These are phyloP conservation scores for Chrosomus eos DNA, from an alignment of 2,797 vertebrate genomes.

Conservation along the genomic window DNA sequence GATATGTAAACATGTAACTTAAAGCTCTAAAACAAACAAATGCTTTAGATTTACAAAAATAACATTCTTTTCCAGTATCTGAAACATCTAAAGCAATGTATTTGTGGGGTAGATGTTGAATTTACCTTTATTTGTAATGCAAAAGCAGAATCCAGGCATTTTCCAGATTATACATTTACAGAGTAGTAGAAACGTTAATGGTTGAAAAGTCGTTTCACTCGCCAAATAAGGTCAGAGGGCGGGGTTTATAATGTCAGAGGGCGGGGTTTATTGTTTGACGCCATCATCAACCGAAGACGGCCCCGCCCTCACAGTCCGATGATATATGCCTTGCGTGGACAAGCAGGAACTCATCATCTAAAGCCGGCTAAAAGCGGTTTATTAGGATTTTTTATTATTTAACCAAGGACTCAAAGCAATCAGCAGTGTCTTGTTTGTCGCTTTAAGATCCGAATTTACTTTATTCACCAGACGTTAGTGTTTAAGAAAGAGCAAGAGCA, in stretches of 20 bases:
- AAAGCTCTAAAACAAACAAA: not conserved
- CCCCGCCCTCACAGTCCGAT: not conserved
- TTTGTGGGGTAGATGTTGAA: not conserved
- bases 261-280: not conserved
- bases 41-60: not conserved
- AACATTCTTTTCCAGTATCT: not conserved
- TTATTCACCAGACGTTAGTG: not conserved
- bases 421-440: not conserved
- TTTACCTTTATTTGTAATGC: not conserved
- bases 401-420: not conserved
- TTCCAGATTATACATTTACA: not conserved
- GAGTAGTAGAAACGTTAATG: not conserved
- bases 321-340: slow-evolving; percentile 20
- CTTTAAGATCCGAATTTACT: not conserved
- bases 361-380: slow-evolving; percentile 25
- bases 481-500: not conserved
- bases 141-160: not conserved
- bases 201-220: not conserved
- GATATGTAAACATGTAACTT: not conserved
- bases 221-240: slow-evolving; percentile 28
- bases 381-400: not conserved
- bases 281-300: not conserved
- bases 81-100: not conserved
- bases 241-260: not conserved
- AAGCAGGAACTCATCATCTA: slow-evolving; percentile 35